phyloP scores from a whole-genome alignment of 2,888 invertebrate species.

The Suillia variegata region DNA sequence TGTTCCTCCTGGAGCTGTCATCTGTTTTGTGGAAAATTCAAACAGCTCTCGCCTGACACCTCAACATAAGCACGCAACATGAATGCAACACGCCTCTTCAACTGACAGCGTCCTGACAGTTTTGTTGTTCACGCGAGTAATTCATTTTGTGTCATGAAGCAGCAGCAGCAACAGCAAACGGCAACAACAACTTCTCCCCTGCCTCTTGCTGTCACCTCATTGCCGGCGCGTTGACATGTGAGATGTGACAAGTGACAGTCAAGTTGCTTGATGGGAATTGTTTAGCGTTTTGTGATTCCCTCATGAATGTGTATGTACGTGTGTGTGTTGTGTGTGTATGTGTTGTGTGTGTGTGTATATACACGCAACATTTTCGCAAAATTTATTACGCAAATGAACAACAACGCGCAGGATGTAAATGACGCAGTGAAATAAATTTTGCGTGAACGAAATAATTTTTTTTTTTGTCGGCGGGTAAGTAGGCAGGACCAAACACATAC shows the following conservation, averaged over 20 bases:
- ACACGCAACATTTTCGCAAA: constrained; percentile 34
- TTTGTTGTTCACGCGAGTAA: constrained; percentile 60
- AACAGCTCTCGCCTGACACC: constrained; percentile 52
- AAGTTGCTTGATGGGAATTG: constrained; percentile 50
- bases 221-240: constrained; percentile 58
- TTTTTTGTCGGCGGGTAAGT: constrained; percentile 2
- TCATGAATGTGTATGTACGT: neutral
- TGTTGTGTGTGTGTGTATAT: neutral
- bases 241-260: constrained; percentile 59
- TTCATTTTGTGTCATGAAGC: constrained; percentile 50
- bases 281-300: constrained; percentile 21
- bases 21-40: constrained; percentile 47
- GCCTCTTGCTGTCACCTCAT: constrained; percentile 51
- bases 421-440: constrained; percentile 33
- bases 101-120: constrained; percentile 59
- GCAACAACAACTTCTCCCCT: constrained; percentile 38
- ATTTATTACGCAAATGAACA: constrained; percentile 51
- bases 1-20: constrained; percentile 39
- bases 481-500: constrained; percentile 20
- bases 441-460: no score
- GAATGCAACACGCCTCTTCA: constrained; percentile 34
- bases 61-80: constrained; percentile 35
- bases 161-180: constrained; percentile 30
- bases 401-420: constrained; percentile 34
- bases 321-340: neutral